Conservation (phyloP, 2,888 invertebrate species). For the Brachyptera risi region DNA sequence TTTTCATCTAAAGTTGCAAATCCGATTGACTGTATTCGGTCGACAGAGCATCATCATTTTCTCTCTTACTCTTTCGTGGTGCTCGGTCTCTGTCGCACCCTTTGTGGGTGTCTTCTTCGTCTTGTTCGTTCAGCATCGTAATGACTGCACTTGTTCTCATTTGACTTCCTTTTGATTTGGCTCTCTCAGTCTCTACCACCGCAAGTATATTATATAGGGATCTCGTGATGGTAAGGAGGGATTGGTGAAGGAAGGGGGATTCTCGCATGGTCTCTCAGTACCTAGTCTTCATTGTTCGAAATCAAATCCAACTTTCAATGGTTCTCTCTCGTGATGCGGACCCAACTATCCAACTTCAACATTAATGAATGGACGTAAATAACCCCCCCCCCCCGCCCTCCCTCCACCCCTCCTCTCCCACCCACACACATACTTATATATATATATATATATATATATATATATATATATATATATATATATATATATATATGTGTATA, state of each 20-base stretch:
- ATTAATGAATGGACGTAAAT: slow-evolving; percentile 27
- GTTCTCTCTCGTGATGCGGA: too few species aligned
- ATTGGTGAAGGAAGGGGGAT: not conserved
- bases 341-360: slow-evolving; percentile 25
- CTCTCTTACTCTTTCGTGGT: not conserved
- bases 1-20: not conserved
- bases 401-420: too few species aligned
- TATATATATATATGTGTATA: slow-evolving; percentile 9
- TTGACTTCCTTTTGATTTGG: slow-evolving; percentile 31
- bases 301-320: slow-evolving; percentile 30
- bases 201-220: not conserved
- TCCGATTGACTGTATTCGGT: too few species aligned
- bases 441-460: not conserved
- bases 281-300: slow-evolving; percentile 24
- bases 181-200: not conserved
- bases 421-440: slow-evolving; percentile 4
- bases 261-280: not conserved
- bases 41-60: too few species aligned
- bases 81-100: not conserved
- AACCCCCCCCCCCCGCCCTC: not conserved
- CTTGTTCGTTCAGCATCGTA: slow-evolving; percentile 19
- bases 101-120: not conserved
- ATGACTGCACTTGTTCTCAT: slow-evolving; percentile 32
- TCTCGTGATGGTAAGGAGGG: not conserved
- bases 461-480: slow-evolving; percentile 9